Conservation (phyloP, 1,140 invertebrate species). For the Rhopalosiphum padi region DNA sequence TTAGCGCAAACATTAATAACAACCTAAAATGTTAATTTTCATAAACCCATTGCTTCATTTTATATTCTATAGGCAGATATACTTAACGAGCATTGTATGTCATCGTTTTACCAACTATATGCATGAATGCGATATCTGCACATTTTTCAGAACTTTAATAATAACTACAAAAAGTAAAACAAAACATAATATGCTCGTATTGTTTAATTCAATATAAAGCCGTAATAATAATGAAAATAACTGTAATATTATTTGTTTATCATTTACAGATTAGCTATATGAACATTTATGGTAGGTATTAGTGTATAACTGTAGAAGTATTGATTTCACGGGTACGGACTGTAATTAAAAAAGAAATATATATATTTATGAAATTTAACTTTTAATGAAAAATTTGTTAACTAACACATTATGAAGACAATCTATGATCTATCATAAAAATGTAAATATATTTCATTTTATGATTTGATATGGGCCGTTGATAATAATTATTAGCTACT, state of each 20-base stretch:
- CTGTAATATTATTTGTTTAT: not conserved
- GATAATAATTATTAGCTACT: not conserved
- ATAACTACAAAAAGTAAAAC: not conserved
- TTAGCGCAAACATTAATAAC: conserved; percentile 7
- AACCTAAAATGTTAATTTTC: not conserved
- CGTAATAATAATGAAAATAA: not conserved
- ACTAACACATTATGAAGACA: not conserved
- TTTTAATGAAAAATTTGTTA: not conserved
- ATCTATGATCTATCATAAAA: not conserved
- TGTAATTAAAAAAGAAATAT: not conserved
- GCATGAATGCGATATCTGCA: not conserved
- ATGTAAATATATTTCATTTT: not conserved
- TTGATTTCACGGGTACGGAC: not conserved
- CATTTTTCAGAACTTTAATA: not conserved
- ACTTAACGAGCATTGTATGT: not conserved
- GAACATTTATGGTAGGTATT: not conserved
- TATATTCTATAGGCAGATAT: not conserved
- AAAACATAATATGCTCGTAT: not conserved
- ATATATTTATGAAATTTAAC: not conserved
- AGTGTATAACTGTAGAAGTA: not conserved
- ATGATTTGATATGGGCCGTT: not conserved
- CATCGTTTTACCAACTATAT: not conserved
- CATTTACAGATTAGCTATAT: not conserved
- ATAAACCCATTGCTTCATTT: not conserved
- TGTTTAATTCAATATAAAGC: not conserved